Evolutionary conservation across 2,888 invertebrate species (phyloP), one percentile per base, ranked within the genome.

Genomic region (Pachliopta kotzebuea): DNA sequence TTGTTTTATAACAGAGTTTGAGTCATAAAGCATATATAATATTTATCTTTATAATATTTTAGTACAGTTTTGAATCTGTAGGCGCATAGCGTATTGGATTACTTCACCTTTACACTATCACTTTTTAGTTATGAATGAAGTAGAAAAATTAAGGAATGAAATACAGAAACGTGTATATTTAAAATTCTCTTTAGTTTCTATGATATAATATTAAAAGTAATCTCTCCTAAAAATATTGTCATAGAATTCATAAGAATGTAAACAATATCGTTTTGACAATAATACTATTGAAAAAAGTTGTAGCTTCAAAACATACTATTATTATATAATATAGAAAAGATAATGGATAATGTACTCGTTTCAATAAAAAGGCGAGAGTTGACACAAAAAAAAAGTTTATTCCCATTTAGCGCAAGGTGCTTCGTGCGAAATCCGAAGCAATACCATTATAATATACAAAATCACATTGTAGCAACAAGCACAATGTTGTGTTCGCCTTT

Each of bases 401-500:
- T 61, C 21, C 6, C 23, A 14, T 17, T 42, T n/a, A 6, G 18
- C 3, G 24, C 20, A 58, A 23, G 26, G 17, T 17, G 26, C 26
- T 20, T 45, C 14, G 20, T 14, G 23, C 20, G 23, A 21, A 45
- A 45, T 45, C 45, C 6, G 45, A 45, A 49, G 59, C 56, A 63
- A 56, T 60, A 31, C 55, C 59, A 37, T 63, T 63, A 54, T 21
- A 20, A 55, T 45, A n/a, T 8, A 18, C 45, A 45, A 45, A 45
- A 45, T 31, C 42, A 50, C 59, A 63, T 59, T 49, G 58, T 21
- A n/a, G 7, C 18, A 45, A n/a, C 45, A n/a, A 45, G 6, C 6
- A 45, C 42, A 59, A 55, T 24, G 23, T 50, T 21, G 26, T 63
- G 59, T 49, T 50, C 56, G 59, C 37, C 9, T 63, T 63, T 59